Conservation (phyloP, 2,888 invertebrate species). For the Criorhina ranunculi region DNA sequence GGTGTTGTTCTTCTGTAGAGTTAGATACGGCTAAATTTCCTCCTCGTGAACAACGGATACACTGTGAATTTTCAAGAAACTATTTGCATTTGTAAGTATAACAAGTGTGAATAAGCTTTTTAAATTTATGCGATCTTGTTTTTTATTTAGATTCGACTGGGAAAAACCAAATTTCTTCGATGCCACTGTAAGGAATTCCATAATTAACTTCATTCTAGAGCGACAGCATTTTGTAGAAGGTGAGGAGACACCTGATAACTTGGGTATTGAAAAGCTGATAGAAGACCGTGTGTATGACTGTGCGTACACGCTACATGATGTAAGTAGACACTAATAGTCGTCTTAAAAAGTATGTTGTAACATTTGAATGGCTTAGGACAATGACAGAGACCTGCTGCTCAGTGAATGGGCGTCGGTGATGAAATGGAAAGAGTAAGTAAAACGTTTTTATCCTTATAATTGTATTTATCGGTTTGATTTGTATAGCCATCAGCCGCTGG, state of each 20-base stretch:
- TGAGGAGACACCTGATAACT: slow-evolving; percentile 83
- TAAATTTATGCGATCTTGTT: background rate
- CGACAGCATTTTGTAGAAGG: slow-evolving; percentile 88
- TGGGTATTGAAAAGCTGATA: slow-evolving; percentile 89
- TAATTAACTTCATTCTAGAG: slow-evolving; percentile 91
- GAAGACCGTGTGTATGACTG: slow-evolving; percentile 88
- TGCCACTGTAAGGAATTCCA: slow-evolving; percentile 87
- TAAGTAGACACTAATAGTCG: slow-evolving; percentile 84
- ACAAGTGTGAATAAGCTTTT: slow-evolving; percentile 13
- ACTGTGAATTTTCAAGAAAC: slow-evolving; percentile 89
- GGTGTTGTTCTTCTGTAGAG: slow-evolving; percentile 86
- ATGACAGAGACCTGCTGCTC: slow-evolving; percentile 86
- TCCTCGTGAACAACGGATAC: slow-evolving; percentile 87
- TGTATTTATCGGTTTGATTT: background rate
- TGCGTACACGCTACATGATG: slow-evolving; percentile 91
- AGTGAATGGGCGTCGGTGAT: slow-evolving; percentile 90
- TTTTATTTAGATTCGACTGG: slow-evolving; percentile 87
- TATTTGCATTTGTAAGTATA: slow-evolving; percentile 89
- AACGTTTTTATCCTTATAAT: slow-evolving; percentile 19
- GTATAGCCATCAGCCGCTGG: slow-evolving; percentile 88
- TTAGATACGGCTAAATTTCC: slow-evolving; percentile 88
- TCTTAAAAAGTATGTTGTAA: background rate
- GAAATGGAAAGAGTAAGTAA: slow-evolving; percentile 88
- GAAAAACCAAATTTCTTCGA: slow-evolving; percentile 89
- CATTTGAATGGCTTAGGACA: slow-evolving; percentile 82